A percentile compares a stretch with the other conserved stretches of the same genome.
These are phyloP conservation scores for Temnothorax longispinosus DNA, from an alignment of 1,140 invertebrate genomes.

Conservation along the genomic window DNA sequence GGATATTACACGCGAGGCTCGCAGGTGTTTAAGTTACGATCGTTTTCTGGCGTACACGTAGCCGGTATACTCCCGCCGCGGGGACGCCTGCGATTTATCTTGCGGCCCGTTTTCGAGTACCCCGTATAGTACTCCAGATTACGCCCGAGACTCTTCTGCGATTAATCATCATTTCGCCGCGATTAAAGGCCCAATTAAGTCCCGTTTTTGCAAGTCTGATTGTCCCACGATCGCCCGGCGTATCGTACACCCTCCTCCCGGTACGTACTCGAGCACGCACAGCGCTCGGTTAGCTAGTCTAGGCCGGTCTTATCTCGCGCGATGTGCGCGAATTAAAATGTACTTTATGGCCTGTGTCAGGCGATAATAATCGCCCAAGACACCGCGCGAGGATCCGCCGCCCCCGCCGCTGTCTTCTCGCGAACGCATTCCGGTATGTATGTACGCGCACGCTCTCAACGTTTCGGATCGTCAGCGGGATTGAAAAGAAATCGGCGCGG, in stretches of 20 bases:
- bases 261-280: slow-evolving; percentile 52
- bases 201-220: slow-evolving; percentile 80
- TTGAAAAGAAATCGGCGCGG: slow-evolving; percentile 37
- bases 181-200: slow-evolving; percentile 79
- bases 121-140: slow-evolving; percentile 52
- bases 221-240: slow-evolving; percentile 68
- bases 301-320: slow-evolving; percentile 65
- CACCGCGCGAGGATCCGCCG: slow-evolving; percentile 28
- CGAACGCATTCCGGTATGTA: neutral
- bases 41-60: slow-evolving; percentile 19
- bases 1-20: slow-evolving; percentile 31
- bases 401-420: neutral
- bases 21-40: slow-evolving; percentile 55
- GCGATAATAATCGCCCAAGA: slow-evolving; percentile 71
- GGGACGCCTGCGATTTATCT: slow-evolving; percentile 46
- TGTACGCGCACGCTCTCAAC: neutral
- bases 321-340: slow-evolving; percentile 74
- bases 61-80: slow-evolving; percentile 13
- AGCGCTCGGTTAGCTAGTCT: slow-evolving; percentile 31
- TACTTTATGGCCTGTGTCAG: slow-evolving; percentile 75
- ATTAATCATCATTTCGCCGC: slow-evolving; percentile 77
- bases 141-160: slow-evolving; percentile 53
- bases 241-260: slow-evolving; percentile 10
- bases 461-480: slow-evolving; percentile 36
- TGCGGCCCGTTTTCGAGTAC: slow-evolving; percentile 41